These are phyloP conservation scores for Enteromius paludinosus DNA, from an alignment of 2,797 vertebrate species.

Conservation along the genomic window DNA sequence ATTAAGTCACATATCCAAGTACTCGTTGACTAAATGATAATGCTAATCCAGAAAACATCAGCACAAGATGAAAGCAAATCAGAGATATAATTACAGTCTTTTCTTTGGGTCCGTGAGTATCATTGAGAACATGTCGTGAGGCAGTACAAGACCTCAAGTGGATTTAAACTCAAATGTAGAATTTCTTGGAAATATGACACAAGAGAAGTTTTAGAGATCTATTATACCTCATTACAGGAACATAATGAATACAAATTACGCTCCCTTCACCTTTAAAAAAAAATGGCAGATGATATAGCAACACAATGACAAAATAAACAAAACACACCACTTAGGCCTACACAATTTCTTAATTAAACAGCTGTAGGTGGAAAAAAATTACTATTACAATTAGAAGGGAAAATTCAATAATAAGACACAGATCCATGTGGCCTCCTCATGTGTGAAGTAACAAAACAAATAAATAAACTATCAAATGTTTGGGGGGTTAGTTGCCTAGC, in stretches of 20 bases:
- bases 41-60: not conserved
- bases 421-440: not conserved
- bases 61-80: not conserved
- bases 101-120: not conserved
- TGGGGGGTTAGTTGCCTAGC: not conserved
- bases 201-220: not conserved
- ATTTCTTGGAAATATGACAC: not conserved
- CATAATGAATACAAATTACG: not conserved
- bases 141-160: not conserved
- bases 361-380: not conserved
- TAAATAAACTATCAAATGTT: not conserved
- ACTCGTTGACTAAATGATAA: not conserved
- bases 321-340: not conserved
- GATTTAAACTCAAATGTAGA: slow-evolving; percentile 1
- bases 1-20: not conserved
- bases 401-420: not conserved
- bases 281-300: not conserved
- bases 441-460: not conserved
- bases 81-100: not conserved
- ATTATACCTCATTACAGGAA: slow-evolving; percentile 2
- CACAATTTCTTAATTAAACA: not conserved
- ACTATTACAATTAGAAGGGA: not conserved
- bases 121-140: not conserved
- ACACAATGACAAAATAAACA: not conserved
- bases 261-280: not conserved